Conservation (phyloP, 1,140 invertebrate genomes). For the Papilio aristodemus region DNA sequence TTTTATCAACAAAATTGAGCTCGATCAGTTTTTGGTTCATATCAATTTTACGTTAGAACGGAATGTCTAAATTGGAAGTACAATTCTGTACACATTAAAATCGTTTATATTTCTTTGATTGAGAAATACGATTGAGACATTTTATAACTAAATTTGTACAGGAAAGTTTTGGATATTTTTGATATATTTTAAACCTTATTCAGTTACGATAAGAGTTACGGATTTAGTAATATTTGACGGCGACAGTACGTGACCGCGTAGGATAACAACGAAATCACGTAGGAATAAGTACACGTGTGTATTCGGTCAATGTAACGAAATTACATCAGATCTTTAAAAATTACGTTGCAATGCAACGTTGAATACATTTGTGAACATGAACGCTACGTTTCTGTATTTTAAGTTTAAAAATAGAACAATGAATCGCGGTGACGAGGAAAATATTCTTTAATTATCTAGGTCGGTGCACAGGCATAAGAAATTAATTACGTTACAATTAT, state of each 20-base stretch:
- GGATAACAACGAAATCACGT: constrained; percentile 22
- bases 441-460: no score
- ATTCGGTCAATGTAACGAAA: constrained; percentile 4
- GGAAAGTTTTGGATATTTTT: not conserved
- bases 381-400: not conserved
- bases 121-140: not conserved
- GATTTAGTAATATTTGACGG: not conserved
- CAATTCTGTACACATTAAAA: not conserved
- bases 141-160: constrained; percentile 3
- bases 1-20: not conserved
- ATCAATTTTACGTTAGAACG: not conserved
- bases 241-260: not conserved
- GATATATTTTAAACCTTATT: constrained; percentile 6
- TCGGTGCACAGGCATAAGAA: no score
- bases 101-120: constrained; percentile 2
- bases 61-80: constrained; percentile 2
- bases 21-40: not conserved
- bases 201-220: not conserved
- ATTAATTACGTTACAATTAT: no score
- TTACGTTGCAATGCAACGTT: no score
- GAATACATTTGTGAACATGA: not conserved
- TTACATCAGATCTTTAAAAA: constrained; percentile 18
- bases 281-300: constrained; percentile 10
- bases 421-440: no score
- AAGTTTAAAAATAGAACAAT: no score